Percentiles rank a stretch among this genome's conserved stretches.
Conservation (phyloP, 2,888 invertebrate species). For the Drosophila anceps region DNA sequence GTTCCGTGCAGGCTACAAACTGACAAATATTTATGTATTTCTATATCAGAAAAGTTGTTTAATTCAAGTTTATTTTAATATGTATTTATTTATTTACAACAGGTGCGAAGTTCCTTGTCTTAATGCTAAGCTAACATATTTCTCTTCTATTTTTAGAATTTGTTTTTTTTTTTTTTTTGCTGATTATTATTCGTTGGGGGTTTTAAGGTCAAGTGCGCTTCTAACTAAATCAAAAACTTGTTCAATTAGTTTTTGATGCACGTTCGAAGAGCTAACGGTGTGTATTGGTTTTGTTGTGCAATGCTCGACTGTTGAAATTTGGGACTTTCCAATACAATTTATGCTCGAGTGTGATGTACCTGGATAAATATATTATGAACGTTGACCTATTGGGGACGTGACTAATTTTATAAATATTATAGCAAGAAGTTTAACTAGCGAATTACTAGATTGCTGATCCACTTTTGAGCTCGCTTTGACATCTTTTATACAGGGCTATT, state of each 20-base stretch:
- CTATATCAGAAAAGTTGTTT: conserved; percentile 30
- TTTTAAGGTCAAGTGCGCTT: conserved; percentile 48
- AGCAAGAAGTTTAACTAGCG: no score
- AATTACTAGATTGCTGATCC: no score
- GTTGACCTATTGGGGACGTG: no score
- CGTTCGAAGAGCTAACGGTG: background rate
- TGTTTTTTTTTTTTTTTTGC: background rate
- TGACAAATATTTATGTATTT: conserved; percentile 29
- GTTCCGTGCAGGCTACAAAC: conserved; percentile 41
- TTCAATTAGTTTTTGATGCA: conserved; percentile 4
- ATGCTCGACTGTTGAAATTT: background rate
- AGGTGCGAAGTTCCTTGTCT: conserved; percentile 16
- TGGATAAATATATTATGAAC: no score
- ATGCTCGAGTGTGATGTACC: no score
- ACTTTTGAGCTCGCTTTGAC: no score
- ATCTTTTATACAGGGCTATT: no score
- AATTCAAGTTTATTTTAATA: background rate
- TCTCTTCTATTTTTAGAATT: conserved; percentile 38
- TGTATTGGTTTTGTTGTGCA: background rate
- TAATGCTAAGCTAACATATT: background rate
- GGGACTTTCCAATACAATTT: no score
- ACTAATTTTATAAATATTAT: no score
- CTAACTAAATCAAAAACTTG: conserved; percentile 30
- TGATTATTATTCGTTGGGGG: conserved; percentile 20
- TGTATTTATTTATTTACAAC: conserved; percentile 12